Evolutionary conservation across 2,113 vertebrate species (phyloP).

Genomic region (Neoarius graeffei): DNA sequence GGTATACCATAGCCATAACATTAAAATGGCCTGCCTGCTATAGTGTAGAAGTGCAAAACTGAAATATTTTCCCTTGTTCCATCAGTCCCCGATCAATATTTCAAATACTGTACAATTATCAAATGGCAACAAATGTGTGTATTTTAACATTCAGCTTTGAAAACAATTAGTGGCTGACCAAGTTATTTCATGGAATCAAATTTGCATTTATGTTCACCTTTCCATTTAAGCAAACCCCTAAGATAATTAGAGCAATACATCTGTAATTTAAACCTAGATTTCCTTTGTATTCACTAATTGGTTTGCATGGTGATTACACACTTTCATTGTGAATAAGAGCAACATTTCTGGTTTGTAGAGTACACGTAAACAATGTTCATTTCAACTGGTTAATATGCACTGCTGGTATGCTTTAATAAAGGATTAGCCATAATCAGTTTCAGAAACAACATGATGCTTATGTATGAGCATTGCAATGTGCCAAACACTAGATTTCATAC

Average conservation of each 20-base stretch:
- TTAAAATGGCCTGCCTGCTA: no score
- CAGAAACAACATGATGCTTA: conserved; percentile 2
- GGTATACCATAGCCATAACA: no score
- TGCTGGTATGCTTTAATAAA: conserved; percentile 6
- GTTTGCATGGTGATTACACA: not conserved
- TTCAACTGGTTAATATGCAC: not conserved
- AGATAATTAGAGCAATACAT: not conserved
- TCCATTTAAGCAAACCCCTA: not conserved
- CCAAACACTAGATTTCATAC: not conserved
- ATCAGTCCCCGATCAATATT: conserved; percentile 29
- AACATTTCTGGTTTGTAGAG: not conserved
- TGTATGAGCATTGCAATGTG: not conserved
- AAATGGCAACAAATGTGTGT: conserved; percentile 2
- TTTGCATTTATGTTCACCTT: not conserved
- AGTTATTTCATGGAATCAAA: not conserved
- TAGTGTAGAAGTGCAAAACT: not conserved
- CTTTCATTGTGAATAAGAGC: not conserved
- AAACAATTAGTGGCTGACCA: not conserved
- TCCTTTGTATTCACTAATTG: not conserved
- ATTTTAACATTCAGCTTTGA: not conserved
- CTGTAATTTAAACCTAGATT: not conserved
- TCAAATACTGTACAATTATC: conserved; percentile 2
- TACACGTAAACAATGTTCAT: not conserved
- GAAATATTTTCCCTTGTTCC: not conserved
- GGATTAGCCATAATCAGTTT: not conserved